phyloP scores from a whole-genome alignment of 2,113 vertebrate species.

The Serilophus lunatus region DNA sequence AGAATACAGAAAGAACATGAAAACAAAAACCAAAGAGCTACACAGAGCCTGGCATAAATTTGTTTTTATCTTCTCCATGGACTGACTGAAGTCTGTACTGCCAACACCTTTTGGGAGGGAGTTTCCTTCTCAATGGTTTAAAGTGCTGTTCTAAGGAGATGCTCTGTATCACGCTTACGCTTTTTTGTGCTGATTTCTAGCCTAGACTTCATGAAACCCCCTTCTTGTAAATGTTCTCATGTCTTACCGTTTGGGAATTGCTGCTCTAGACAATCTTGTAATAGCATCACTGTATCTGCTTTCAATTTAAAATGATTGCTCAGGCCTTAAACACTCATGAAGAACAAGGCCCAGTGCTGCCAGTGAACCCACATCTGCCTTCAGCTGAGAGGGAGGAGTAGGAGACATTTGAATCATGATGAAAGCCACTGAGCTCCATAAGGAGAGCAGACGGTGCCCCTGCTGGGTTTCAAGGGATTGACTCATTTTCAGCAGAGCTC shows the following conservation, averaged over 20 bases:
- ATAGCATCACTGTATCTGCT: background rate
- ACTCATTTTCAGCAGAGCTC: conserved; percentile 22
- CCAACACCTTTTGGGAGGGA: background rate
- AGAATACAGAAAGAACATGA: background rate
- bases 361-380: conserved; percentile 44
- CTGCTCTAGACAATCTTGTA: conserved; percentile 45
- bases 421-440: conserved; percentile 36
- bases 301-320: conserved; percentile 57
- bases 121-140: background rate
- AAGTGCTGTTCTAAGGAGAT: background rate
- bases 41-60: background rate
- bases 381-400: conserved; percentile 33
- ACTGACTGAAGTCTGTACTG: background rate
- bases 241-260: conserved; percentile 15
- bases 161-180: background rate
- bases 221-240: background rate
- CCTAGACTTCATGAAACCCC: background rate
- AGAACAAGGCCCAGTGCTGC: conserved; percentile 7
- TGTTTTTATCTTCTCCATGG: background rate
- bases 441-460: conserved; percentile 39
- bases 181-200: background rate
- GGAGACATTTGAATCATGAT: conserved; percentile 12
- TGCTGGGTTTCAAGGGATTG: conserved; percentile 33
- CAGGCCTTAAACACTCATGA: conserved; percentile 30
- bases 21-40: background rate